Base-by-base conservation (phyloP, 1,140 invertebrate species). In the Nylanderia fulva region DNA sequence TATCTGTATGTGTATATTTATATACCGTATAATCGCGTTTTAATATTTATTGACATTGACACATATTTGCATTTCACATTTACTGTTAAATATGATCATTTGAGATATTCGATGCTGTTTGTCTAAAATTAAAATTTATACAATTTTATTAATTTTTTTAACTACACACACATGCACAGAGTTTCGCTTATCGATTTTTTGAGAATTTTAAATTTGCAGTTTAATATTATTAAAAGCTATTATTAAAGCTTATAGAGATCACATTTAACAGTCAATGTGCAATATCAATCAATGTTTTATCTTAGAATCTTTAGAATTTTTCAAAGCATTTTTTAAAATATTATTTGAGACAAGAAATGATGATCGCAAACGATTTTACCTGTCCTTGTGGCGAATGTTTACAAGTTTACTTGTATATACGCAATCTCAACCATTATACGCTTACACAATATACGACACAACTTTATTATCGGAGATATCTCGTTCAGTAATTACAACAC, bases 361-460 rank as follows among this genome's bases (percentile, higher is more conserved):
- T 71, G 21, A 71, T 71, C n/a, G 24, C 56, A 58, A 9, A n/a
- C 54, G 76, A 80, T 39, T 42, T 60, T 29, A 24, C 9, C 2
- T 52, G 71, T 84, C 42, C 71, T 84, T 84, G 56, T 15, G 13
- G 24, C 4, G 56, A 84, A 76, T 84, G 60, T 63, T 84, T 84
- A 54, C 45, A 76, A 52, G 56, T 84, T 84, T 84, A 84, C 18
- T 36, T 48, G 60, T 21, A 68, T 6, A 18, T 48, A 63, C 29
- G 33, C 71, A 33, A 75, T 84, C 69, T 84, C 71, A 42, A 45
- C 42, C 42, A 84, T 75, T 84, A 45, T 76, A 27, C n/a, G n/a
- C 52, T 71, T 71, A 36, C 66, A 45, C 21, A 82, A 82, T 45
- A 7, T 52, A 36, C 68, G 11, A 48, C 42, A 39, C 48, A 54